Evolutionary conservation across 2,888 invertebrate species (phyloP), one percentile per base, ranked within the genome.

Genomic region (Chymomyza caudatula): DNA sequence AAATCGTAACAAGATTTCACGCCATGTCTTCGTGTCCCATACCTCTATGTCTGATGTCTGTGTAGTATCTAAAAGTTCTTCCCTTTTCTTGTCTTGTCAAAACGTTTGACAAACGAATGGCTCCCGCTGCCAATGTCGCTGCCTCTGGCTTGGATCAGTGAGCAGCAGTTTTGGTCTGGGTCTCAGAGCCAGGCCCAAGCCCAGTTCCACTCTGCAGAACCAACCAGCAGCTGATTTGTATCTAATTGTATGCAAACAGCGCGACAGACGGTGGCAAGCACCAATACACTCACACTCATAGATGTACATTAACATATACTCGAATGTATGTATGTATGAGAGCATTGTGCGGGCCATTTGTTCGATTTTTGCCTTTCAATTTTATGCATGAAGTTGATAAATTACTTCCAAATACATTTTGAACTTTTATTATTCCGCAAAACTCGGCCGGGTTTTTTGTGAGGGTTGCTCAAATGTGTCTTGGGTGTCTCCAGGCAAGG

Each of bases 201-300:
- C n/a, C n/a, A n/a, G n/a, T n/a, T 44, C 25, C 2, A 29, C 51
- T 15, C 52, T 23, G 54, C 25, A 64, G 65, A 63, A 54, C 67
- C 77, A 67, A 63, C 56, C 76, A 37, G 78, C 81, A 84, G 73
- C 86, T 80, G 81, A 86, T 82, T 82, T 86, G 81, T 84, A 86
- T 82, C 81, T 86, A 82, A 82, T 82, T 82, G 81, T 81, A 86
- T 84, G 86, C 85, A 80, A 80, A 82, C 85, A 78, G 60, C 55
- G 70, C 60, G 64, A 57, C 76, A 70, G 67, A 73, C 62, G 44
- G 56, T 57, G 43, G 55, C 59, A 60, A n/a, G n/a, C n/a, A n/a
- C n/a, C n/a, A n/a, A n/a, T n/a, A n/a, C n/a, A n/a, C n/a, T n/a
- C 69, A 72, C 44, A 69, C 69, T 49, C 53, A 67, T 51, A 44